Percentiles rank a stretch among this genome's conserved stretches.
phyloP scores from a whole-genome alignment of 2,888 invertebrate species.

The Drosophila rellima region DNA sequence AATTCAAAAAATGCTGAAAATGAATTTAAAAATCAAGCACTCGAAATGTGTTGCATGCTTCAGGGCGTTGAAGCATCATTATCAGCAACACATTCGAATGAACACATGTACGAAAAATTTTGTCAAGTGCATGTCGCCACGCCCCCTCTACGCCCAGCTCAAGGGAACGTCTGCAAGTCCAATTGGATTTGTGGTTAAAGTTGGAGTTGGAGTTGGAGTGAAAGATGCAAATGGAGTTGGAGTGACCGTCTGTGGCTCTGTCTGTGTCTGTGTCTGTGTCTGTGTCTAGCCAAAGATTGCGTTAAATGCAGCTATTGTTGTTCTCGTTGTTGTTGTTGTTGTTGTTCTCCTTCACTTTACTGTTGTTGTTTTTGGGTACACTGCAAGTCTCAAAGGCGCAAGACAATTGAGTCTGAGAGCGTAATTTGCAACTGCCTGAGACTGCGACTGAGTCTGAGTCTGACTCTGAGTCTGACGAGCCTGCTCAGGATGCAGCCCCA shows the following conservation, averaged over 20 bases:
- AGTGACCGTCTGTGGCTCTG: conserved; percentile 59
- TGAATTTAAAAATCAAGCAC: conserved; percentile 35
- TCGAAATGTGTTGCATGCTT: conserved; percentile 74
- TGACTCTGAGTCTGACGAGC: conserved; percentile 41
- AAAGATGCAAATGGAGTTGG: conserved; percentile 36
- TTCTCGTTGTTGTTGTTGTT: conserved; percentile 44
- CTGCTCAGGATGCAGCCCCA: conserved; percentile 73
- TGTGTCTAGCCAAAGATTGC: conserved; percentile 80
- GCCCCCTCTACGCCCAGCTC: conserved; percentile 19
- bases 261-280: conserved; percentile 68
- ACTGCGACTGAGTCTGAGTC: conserved; percentile 30
- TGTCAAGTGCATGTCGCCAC: conserved; percentile 79
- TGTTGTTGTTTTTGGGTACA: conserved; percentile 50
- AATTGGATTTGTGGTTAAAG: conserved; percentile 42
- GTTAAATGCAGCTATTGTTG: conserved; percentile 75
- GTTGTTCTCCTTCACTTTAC: too few species aligned
- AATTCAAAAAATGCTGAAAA: conserved; percentile 26
- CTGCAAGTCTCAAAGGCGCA: conserved; percentile 73
- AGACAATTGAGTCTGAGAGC: conserved; percentile 83
- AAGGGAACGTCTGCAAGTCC: conserved; percentile 43
- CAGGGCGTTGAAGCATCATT: conserved; percentile 68
- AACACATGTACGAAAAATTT: conserved; percentile 57
- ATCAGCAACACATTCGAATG: conserved; percentile 68
- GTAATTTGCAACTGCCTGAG: conserved; percentile 83
- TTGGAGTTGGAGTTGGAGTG: conserved; percentile 7